Conservation (phyloP, 2,888 invertebrate genomes). For the Vanessa cardui region DNA sequence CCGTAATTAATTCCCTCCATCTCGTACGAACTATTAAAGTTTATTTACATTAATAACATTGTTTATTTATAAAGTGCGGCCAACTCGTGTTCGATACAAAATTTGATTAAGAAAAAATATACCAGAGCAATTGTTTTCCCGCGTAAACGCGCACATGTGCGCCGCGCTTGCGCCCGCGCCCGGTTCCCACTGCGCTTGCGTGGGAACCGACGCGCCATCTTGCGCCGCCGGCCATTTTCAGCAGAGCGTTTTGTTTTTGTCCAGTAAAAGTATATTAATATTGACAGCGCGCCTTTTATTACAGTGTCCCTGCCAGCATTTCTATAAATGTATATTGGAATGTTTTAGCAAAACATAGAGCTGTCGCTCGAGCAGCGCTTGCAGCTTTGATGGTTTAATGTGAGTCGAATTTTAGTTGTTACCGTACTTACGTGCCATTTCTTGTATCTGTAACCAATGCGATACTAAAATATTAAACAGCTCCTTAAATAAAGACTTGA, state of each 20-base stretch:
- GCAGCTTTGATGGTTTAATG: not conserved
- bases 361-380: not conserved
- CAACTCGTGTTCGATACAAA: conserved; percentile 9
- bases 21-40: not conserved
- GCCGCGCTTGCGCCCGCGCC: conserved; percentile 40
- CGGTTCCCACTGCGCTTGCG: conserved; percentile 71
- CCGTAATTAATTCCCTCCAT: not conserved
- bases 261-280: conserved; percentile 53
- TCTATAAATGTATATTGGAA: conserved; percentile 26
- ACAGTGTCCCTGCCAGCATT: not conserved
- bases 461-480: not conserved
- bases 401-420: conserved; percentile 1
- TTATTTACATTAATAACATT: not conserved
- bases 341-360: conserved; percentile 9
- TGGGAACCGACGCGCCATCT: conserved; percentile 70
- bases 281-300: conserved; percentile 38
- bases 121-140: conserved; percentile 58
- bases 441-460: not conserved
- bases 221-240: conserved; percentile 60
- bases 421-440: not conserved
- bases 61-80: conserved; percentile 13
- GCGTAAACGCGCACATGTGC: conserved; percentile 71
- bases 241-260: conserved; percentile 53
- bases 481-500: no score
- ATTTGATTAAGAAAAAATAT: conserved; percentile 49